Base-by-base conservation (phyloP, 2,797 vertebrate species). In the Gymnopithys bicolor region DNA sequence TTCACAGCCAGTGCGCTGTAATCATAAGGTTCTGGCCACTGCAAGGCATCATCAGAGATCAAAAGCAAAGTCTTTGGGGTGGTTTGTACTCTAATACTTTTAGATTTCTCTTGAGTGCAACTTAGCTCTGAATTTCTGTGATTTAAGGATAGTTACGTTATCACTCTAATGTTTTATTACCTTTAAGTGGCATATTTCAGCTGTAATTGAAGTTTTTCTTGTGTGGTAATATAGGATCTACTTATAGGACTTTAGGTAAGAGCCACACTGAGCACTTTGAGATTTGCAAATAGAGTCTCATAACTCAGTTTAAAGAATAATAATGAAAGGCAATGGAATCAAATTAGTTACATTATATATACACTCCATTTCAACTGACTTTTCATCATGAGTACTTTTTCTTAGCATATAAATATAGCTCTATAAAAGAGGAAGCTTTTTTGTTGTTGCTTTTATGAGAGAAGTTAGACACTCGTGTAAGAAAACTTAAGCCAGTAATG, bases 231-330 rank as follows among this genome's bases (percentile, higher is more conserved):
- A 74, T 41, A 87, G 33, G 32, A 19, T 71, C 37, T 84, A 25
- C 25, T 70, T 68, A 43, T 41, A 80, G 58, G 19, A 88, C 32
- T 90, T 90, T 5, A 87, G 75, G 35, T 89, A 73, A 63, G 52
- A 81, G 19, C 4, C 19, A 41, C 8, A 81, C 7, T 39, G 49
- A 81, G 21, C 19, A 52, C 64, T 81, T 56, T 60, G 56, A 94
- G 69, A 86, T 84, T 93, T 88, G 56, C 56, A 87, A 85, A 77
- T 46, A 76, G 27, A 43, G 10, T 53, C 28, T 93, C 78, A 81
- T 63, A 87, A 68, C 87, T 91, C 75, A 77, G 56, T 87, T 89
- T 90, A 84, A 87, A 76, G 35, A 85, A 85, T 48, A 94, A 79
- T 48, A 89, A 82, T 45, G 15, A 28, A 83, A 70, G 27, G 19